Conservation (phyloP, 2,113 vertebrate genomes). For the Cochlearius cochlearius region DNA sequence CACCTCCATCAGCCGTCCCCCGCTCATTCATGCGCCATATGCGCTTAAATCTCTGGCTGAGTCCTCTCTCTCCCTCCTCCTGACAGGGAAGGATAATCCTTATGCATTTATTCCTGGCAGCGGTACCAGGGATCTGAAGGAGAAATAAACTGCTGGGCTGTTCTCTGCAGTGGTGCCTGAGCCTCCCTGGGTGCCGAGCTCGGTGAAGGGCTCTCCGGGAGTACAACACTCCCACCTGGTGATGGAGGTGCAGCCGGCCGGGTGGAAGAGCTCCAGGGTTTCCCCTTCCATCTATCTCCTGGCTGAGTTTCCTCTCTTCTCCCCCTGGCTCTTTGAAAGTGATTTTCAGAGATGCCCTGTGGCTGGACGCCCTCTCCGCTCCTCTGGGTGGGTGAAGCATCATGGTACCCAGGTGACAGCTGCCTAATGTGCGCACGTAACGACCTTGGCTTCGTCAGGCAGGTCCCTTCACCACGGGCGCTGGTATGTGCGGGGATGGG, state of each 20-base stretch:
- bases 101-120: conserved; percentile 67
- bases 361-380: not conserved
- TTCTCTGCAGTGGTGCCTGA: not conserved
- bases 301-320: not conserved
- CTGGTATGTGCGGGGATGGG: fast-evolving
- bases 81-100: conserved; percentile 51
- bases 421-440: fast-evolving
- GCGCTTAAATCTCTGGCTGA: not conserved
- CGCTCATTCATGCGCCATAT: conserved; percentile 21
- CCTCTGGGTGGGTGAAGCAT: not conserved
- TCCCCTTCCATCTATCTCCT: not conserved
- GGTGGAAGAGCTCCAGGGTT: not conserved
- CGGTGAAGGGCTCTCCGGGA: not conserved
- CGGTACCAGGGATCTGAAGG: not conserved
- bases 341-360: not conserved
- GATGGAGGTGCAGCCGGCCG: conserved; percentile 32
- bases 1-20: conserved; percentile 15
- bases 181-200: not conserved
- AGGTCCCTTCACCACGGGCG: not conserved
- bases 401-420: not conserved
- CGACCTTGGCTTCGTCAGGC: not conserved
- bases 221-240: conserved; percentile 68
- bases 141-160: conserved; percentile 39
- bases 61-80: conserved; percentile 20
- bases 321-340: not conserved